Percentiles rank a stretch among this genome's conserved stretches.
These are phyloP conservation scores for Chamaea fasciata DNA, from an alignment of 2,113 vertebrate genomes.

Conservation along the genomic window DNA sequence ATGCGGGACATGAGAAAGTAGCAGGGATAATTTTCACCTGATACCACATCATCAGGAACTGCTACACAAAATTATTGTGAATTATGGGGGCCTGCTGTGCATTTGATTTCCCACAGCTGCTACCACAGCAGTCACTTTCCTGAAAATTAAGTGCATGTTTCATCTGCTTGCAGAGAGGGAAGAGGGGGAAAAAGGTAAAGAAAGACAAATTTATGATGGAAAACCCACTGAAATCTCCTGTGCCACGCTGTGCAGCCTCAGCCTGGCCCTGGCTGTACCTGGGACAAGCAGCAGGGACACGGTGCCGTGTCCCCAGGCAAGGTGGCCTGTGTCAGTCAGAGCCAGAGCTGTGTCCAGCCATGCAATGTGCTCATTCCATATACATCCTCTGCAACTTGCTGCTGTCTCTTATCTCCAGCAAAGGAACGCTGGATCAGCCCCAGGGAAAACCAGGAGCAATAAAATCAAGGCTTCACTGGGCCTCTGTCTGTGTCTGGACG, in stretches of 20 bases:
- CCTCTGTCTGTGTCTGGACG: not conserved
- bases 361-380: not conserved
- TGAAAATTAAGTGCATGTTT: constrained; percentile 76
- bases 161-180: constrained; percentile 49
- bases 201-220: not conserved
- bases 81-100: constrained; percentile 70
- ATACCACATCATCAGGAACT: constrained; percentile 63
- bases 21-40: constrained; percentile 60
- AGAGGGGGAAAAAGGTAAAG: constrained; percentile 4
- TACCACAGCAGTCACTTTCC: constrained; percentile 69
- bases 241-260: accelerated
- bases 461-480: not conserved
- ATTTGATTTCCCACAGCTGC: constrained; percentile 74
- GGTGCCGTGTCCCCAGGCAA: not conserved
- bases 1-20: constrained; percentile 20
- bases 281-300: not conserved
- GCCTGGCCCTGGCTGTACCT: not conserved
- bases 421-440: not conserved
- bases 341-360: not conserved
- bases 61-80: constrained; percentile 72
- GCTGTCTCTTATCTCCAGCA: not conserved
- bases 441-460: not conserved
- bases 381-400: not conserved
- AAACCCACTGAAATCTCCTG: not conserved
- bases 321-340: not conserved